phyloP scores from a whole-genome alignment of 2,113 vertebrate species.

The Odontophorus gujanensis region DNA sequence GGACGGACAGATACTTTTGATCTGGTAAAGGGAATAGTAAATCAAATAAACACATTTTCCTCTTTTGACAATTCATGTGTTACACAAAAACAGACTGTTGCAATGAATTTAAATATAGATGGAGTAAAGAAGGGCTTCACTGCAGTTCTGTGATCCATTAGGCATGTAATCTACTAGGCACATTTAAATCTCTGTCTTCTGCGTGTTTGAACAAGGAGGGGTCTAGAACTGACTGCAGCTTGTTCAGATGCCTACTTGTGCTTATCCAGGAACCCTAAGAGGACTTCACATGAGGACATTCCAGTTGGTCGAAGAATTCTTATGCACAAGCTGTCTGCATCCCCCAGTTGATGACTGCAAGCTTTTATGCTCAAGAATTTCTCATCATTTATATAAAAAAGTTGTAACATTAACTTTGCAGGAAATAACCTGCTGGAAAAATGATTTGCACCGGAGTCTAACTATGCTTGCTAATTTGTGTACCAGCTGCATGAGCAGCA shows the following conservation, averaged over 20 bases:
- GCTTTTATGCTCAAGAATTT: not conserved
- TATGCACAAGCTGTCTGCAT: not conserved
- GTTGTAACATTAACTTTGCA: not conserved
- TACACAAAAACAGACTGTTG: conserved; percentile 20
- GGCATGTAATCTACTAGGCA: conserved; percentile 54
- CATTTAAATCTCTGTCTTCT: conserved; percentile 77
- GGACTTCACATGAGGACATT: not conserved
- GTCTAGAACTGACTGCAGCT: not conserved
- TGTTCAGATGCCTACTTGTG: not conserved
- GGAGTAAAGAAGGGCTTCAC: conserved; percentile 11
- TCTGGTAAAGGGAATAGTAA: conserved; percentile 48
- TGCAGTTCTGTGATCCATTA: not conserved
- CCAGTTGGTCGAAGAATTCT: not conserved
- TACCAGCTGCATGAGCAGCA: not conserved
- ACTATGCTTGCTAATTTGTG: not conserved
- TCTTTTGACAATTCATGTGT: conserved; percentile 40
- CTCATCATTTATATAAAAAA: not conserved
- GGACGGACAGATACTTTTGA: conserved; percentile 66
- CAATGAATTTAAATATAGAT: conserved; percentile 53
- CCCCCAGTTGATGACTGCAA: not conserved
- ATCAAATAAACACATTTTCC: conserved; percentile 59
- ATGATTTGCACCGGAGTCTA: not conserved
- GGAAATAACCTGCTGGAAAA: not conserved
- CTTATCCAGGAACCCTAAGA: not conserved
- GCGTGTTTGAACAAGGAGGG: not conserved